These are phyloP conservation scores for Caenorhabditis macrosperma DNA, from an alignment of 2,888 invertebrate species.

Conservation along the genomic window DNA sequence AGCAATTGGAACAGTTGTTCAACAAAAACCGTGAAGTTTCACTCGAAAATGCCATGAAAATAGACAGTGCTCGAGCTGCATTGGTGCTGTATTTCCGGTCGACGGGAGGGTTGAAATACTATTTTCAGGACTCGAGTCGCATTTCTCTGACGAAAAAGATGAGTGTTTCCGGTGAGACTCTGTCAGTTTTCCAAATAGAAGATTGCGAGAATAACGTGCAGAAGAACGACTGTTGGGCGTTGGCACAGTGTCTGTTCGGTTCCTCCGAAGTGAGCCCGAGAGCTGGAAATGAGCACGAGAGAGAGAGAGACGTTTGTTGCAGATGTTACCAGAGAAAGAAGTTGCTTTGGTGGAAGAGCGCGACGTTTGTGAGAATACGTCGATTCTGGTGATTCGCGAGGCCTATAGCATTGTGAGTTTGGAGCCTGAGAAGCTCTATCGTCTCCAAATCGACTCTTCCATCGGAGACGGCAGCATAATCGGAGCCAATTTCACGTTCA, in stretches of 20 bases:
- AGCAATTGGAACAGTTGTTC: slow-evolving; percentile 19
- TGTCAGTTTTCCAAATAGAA: slow-evolving; percentile 30
- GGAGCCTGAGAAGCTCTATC: slow-evolving; percentile 24
- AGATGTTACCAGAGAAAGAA: slow-evolving; percentile 40
- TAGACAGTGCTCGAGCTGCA: neutral
- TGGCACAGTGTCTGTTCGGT: slow-evolving; percentile 29
- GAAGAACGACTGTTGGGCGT: slow-evolving; percentile 49
- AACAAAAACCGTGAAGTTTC: neutral
- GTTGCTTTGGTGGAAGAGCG: slow-evolving; percentile 17
- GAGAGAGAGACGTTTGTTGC: neutral
- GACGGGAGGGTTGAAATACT: no score
- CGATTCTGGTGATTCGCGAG: slow-evolving; percentile 38
- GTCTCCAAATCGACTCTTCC: slow-evolving; percentile 27
- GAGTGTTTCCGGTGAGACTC: slow-evolving; percentile 9
- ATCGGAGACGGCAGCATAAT: slow-evolving; percentile 36
- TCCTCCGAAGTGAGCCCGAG: slow-evolving; percentile 11
- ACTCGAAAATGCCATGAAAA: neutral
- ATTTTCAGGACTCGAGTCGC: neutral
- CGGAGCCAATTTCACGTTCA: slow-evolving; percentile 11
- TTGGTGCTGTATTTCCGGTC: no score
- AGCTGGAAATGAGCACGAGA: neutral
- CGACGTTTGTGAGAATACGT: slow-evolving; percentile 46
- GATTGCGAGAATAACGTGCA: slow-evolving; percentile 36
- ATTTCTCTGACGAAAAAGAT: slow-evolving; percentile 20
- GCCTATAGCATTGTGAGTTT: slow-evolving; percentile 38